Conservation (phyloP, 2,888 invertebrate genomes). For the Acronicta psi region DNA sequence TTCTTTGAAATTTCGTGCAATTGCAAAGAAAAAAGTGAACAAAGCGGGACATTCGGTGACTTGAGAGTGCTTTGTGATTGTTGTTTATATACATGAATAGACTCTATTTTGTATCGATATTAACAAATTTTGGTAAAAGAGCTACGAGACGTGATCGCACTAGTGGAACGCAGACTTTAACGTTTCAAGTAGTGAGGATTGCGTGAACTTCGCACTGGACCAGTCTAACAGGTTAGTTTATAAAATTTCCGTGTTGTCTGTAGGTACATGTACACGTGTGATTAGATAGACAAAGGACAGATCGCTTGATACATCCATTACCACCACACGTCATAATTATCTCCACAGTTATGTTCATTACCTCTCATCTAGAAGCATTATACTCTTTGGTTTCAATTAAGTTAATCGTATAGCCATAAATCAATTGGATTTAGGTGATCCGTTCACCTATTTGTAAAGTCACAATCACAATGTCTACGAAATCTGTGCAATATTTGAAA, state of each 20-base stretch:
- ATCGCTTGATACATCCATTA: slow-evolving; percentile 37
- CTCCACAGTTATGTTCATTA: slow-evolving; percentile 27
- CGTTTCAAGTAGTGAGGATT: slow-evolving; percentile 86
- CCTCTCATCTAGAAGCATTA: background rate
- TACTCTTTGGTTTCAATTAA: background rate
- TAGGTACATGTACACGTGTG: slow-evolving; percentile 22
- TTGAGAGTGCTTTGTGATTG: slow-evolving; percentile 82
- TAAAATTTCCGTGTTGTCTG: slow-evolving; percentile 44
- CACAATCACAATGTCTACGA: slow-evolving; percentile 52
- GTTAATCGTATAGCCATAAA: slow-evolving; percentile 1
- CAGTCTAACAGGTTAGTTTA: slow-evolving; percentile 68
- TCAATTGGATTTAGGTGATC: slow-evolving; percentile 33
- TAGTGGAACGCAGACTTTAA: slow-evolving; percentile 77
- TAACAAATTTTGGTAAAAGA: slow-evolving; percentile 67
- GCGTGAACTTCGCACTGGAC: slow-evolving; percentile 72
- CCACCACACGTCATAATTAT: slow-evolving; percentile 27
- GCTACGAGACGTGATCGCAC: slow-evolving; percentile 76
- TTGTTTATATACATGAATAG: slow-evolving; percentile 69
- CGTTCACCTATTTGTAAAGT: slow-evolving; percentile 49
- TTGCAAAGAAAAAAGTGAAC: slow-evolving; percentile 87
- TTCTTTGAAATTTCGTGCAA: slow-evolving; percentile 88
- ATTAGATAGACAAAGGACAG: slow-evolving; percentile 46
- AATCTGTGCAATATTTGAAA: slow-evolving; percentile 70
- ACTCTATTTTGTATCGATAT: slow-evolving; percentile 72
- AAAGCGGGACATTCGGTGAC: slow-evolving; percentile 79